Evolutionary conservation across 2,797 vertebrate species (phyloP), one percentile per base, ranked within the genome.

Genomic region (Manis javanica): DNA sequence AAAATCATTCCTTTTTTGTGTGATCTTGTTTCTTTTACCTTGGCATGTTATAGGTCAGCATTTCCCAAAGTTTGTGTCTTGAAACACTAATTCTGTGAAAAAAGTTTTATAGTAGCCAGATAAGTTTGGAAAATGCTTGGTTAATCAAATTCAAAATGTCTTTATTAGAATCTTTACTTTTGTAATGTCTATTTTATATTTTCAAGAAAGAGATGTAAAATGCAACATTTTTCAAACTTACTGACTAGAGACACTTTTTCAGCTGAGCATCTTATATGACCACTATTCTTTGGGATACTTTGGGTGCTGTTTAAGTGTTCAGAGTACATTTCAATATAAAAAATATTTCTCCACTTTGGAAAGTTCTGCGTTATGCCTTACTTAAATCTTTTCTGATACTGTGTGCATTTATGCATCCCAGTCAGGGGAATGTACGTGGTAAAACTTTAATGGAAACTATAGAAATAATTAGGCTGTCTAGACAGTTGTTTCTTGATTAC

Each of bases 51-150:
- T n/a, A 72, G 64, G 18, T 93, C 53, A 90, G 2, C 39, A 53
- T 87, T 93, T 90, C 57, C 74, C 61, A 82, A 85, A 93, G 57
- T 94, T 53, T 75, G 46, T 86, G 26, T 19, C 39, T 81, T 42
- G 29, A 37, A 91, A 93, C 42, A 95, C 37, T 42, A 83, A 94
- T n/a, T 96, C n/a, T 83, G 39, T 87, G 72, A 90, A 82, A 96
- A 77, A 86, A 16, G 59, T 72, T 91, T 92, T 51, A 31, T 23
- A 39, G 5, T 19, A 18, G 37, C 64, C 75, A 85, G 64, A 69
- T 92, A 88, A 74, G 42, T 81, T 91, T 93, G 34, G 49, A 89
- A 94, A 93, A 89, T 9, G 7, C 64, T 79, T 92, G 18, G 39
- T 92, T 93, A 83, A 37, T 46, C 24, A 57, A 79, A 83, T 79